phyloP scores from a whole-genome alignment of 2,797 vertebrate genomes.

The Premnoplex brunnescens region DNA sequence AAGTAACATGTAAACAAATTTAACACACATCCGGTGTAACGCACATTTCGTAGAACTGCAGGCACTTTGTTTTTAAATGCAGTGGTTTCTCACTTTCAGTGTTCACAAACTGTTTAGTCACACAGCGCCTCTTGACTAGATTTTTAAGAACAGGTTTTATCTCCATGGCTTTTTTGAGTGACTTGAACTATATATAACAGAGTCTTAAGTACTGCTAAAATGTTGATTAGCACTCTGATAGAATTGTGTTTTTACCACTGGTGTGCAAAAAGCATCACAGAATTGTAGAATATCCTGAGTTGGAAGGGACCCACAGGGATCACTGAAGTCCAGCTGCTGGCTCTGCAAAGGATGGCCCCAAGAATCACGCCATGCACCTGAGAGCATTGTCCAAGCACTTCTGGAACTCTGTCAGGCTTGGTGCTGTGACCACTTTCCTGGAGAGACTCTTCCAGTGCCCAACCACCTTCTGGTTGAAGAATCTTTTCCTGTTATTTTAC shows the following conservation, averaged over 20 bases:
- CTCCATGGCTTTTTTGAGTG: background rate
- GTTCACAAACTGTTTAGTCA: background rate
- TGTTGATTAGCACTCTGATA: background rate
- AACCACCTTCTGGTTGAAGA: background rate
- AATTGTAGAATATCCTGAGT: background rate
- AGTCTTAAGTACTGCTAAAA: background rate
- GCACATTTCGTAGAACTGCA: background rate
- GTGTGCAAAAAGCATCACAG: background rate
- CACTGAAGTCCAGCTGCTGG: background rate
- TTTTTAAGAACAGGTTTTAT: background rate
- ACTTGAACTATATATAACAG: background rate
- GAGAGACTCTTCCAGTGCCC: background rate
- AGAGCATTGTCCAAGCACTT: background rate
- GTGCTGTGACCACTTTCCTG: background rate
- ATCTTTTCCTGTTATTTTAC: background rate
- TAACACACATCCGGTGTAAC: background rate
- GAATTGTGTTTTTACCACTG: background rate
- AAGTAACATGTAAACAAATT: constrained; percentile 39
- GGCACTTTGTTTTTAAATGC: background rate
- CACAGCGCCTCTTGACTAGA: background rate
- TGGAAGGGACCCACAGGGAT: background rate
- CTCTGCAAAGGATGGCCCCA: background rate
- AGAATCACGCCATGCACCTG: too few species aligned
- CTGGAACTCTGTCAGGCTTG: background rate
- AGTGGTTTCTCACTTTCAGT: constrained; percentile 6